A percentile compares a stretch with the other conserved stretches of the same genome.
phyloP scores from a whole-genome alignment of 2,888 invertebrate genomes.

The Drosophila infuscata region DNA sequence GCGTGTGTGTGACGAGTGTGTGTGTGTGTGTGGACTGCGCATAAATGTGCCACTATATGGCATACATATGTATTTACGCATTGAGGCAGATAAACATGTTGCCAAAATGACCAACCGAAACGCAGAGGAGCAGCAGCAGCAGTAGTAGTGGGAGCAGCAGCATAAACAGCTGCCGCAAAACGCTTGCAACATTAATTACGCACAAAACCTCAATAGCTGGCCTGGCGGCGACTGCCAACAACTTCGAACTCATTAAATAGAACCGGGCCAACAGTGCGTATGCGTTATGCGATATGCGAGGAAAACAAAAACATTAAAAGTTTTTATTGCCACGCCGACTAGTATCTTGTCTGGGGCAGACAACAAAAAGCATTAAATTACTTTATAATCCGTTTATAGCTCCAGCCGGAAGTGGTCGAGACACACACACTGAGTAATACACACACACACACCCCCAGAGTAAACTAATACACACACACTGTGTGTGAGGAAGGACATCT shows the following conservation, averaged over 20 bases:
- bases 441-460: conserved; percentile 14
- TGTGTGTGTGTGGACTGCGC: conserved; percentile 21
- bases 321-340: conserved; percentile 65
- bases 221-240: conserved; percentile 14
- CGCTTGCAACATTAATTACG: conserved; percentile 66
- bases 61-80: conserved; percentile 51
- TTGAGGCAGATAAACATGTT: conserved; percentile 73
- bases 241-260: conserved; percentile 64
- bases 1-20: conserved; percentile 27
- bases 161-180: conserved; percentile 55
- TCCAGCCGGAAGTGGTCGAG: conserved; percentile 72
- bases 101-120: conserved; percentile 60
- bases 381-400: conserved; percentile 82
- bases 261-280: conserved; percentile 57
- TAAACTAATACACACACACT: not conserved
- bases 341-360: conserved; percentile 49
- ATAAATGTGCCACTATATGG: conserved; percentile 44
- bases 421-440: conserved; percentile 15
- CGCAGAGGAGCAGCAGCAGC: not conserved
- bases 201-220: conserved; percentile 32
- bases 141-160: not conserved
- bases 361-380: conserved; percentile 82
- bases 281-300: conserved; percentile 65
- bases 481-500: conserved; percentile 48
- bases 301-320: conserved; percentile 73